Percentiles rank a stretch among this genome's conserved stretches.
These are phyloP conservation scores for Rhopalosiphum nymphaeae DNA, from an alignment of 2,888 invertebrate genomes.

Conservation along the genomic window DNA sequence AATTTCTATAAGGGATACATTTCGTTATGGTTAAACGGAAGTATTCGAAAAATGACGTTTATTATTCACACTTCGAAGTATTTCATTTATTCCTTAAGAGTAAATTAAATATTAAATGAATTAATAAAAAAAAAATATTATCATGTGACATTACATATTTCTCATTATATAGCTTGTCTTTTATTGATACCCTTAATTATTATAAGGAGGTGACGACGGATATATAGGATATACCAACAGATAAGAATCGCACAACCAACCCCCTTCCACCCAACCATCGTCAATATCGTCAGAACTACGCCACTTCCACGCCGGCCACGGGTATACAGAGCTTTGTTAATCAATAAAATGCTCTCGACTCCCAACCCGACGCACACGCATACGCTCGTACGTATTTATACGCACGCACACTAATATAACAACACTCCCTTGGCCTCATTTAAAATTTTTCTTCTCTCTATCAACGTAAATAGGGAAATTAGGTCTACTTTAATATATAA, in stretches of 20 bases:
- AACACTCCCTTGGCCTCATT: conserved; percentile 63
- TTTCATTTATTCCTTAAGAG: background rate
- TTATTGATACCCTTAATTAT: conserved; percentile 13
- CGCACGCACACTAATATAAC: conserved; percentile 53
- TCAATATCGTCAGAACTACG: conserved; percentile 45
- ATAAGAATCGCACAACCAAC: conserved; percentile 50
- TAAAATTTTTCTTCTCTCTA: conserved; percentile 20
- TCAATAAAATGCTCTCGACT: conserved; percentile 64
- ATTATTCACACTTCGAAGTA: background rate
- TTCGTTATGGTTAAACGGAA: background rate
- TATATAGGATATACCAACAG: conserved; percentile 36
- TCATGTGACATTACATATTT: background rate
- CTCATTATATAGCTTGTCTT: conserved; percentile 8
- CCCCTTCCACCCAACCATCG: background rate
- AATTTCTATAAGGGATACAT: background rate
- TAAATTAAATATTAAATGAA: background rate
- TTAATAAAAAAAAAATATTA: background rate
- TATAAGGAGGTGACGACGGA: conserved; percentile 39
- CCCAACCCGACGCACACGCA: conserved; percentile 55
- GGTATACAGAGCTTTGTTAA: conserved; percentile 63
- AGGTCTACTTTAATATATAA: background rate
- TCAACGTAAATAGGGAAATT: background rate
- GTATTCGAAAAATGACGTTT: background rate
- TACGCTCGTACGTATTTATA: conserved; percentile 29
- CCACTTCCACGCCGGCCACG: conserved; percentile 46